phyloP scores from a whole-genome alignment of 64 coral and sea anemone species.

The Actinia tenebrosa region DNA sequence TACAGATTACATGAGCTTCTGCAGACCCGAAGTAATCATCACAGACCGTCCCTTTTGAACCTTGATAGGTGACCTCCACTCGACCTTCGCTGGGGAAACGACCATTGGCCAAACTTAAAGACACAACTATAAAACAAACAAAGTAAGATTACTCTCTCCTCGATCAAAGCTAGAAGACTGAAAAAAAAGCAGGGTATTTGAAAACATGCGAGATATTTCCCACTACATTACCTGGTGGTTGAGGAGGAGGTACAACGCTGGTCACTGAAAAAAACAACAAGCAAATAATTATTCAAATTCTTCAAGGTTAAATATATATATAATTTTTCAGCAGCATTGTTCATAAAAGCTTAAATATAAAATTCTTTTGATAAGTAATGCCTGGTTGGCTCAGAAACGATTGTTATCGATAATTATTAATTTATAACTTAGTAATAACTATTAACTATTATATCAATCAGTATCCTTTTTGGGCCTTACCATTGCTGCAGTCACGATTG shows the following conservation, averaged over 20 bases:
- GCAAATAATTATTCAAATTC: neutral
- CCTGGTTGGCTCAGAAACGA: no score
- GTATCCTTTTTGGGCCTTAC: neutral
- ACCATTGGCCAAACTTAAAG: neutral
- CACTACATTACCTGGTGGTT: neutral
- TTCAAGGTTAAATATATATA: neutral
- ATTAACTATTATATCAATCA: neutral
- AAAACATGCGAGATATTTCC: no score
- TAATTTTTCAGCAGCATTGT: neutral
- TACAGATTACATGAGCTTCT: conserved; percentile 11
- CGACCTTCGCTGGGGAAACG: neutral
- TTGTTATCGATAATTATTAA: no score
- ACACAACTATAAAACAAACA: neutral
- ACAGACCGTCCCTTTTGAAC: neutral
- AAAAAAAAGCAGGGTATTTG: no score
- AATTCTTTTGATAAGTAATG: no score
- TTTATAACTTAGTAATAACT: neutral
- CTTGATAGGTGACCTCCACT: neutral
- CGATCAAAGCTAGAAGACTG: neutral
- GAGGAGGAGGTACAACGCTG: neutral
- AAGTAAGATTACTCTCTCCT: neutral
- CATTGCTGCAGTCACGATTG: conserved; percentile 32
- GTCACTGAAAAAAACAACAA: neutral
- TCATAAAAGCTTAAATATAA: no score
- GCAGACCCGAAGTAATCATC: conserved; percentile 1